Conservation (phyloP, 2,113 vertebrate genomes). For the Tragelaphus buxtoni region DNA sequence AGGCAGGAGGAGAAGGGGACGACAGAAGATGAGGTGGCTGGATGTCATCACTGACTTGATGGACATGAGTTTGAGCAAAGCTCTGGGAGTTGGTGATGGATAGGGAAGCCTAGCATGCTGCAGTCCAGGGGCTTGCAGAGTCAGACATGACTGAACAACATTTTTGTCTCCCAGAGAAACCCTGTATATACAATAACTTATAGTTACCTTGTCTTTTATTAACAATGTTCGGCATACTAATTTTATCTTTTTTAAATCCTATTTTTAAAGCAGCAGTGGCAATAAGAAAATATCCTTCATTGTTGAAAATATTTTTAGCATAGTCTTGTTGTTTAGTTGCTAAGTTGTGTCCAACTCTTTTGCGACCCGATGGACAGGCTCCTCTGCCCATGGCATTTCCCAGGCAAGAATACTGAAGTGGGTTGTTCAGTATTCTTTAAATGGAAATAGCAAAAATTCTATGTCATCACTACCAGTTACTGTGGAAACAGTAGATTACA, state of each 20-base stretch:
- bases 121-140: background rate
- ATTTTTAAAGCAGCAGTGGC: background rate
- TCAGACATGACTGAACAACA: background rate
- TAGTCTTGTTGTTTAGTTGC: background rate
- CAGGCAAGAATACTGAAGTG: background rate
- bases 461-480: constrained; percentile 46
- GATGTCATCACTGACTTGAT: background rate
- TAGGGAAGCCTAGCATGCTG: background rate
- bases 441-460: constrained; percentile 47
- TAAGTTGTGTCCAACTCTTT: background rate
- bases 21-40: background rate
- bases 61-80: background rate
- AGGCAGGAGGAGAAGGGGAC: background rate
- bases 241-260: background rate
- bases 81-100: background rate
- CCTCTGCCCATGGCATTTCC: background rate
- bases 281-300: background rate
- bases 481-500: constrained; percentile 61
- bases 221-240: background rate
- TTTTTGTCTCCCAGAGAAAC: background rate
- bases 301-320: background rate
- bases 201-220: background rate
- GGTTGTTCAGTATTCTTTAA: constrained; percentile 26
- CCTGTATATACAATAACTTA: background rate
- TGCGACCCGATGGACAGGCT: background rate